phyloP scores from a whole-genome alignment of 2,888 invertebrate species.

The Trichacis sp. region DNA sequence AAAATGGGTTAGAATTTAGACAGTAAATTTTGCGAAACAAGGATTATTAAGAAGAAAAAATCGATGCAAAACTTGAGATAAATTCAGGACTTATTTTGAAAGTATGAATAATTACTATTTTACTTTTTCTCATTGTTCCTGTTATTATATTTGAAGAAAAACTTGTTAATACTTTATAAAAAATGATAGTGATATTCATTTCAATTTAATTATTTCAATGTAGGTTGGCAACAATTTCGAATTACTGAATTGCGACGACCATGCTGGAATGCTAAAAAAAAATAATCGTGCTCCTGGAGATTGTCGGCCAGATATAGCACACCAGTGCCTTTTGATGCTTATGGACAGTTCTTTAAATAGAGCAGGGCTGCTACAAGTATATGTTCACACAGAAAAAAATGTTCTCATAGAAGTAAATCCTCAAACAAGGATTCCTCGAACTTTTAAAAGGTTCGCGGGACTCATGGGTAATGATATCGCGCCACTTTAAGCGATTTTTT shows the following conservation, averaged over 20 bases:
- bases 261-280: slow-evolving; percentile 85
- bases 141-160: too few relatives aligned
- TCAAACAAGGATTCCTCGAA: slow-evolving; percentile 95
- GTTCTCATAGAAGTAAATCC: slow-evolving; percentile 96
- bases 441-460: slow-evolving; percentile 96
- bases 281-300: slow-evolving; percentile 88
- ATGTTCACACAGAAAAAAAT: slow-evolving; percentile 88
- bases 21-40: too few relatives aligned
- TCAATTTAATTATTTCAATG: slow-evolving; percentile 7
- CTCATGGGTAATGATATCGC: slow-evolving; percentile 94
- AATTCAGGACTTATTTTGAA: too few relatives aligned
- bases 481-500: too few relatives aligned
- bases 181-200: background rate
- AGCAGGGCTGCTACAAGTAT: slow-evolving; percentile 74
- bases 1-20: too few relatives aligned
- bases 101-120: too few relatives aligned
- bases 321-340: slow-evolving; percentile 97
- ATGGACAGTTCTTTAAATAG: slow-evolving; percentile 97
- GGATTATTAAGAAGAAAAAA: too few relatives aligned
- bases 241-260: slow-evolving; percentile 94
- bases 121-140: too few relatives aligned
- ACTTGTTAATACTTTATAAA: too few relatives aligned
- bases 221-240: slow-evolving; percentile 91
- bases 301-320: slow-evolving; percentile 96
- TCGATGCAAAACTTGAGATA: too few relatives aligned